Percentiles rank a stretch among this genome's conserved stretches.
Conservation (phyloP, 2,113 vertebrate species). For the Vicugna pacos region DNA sequence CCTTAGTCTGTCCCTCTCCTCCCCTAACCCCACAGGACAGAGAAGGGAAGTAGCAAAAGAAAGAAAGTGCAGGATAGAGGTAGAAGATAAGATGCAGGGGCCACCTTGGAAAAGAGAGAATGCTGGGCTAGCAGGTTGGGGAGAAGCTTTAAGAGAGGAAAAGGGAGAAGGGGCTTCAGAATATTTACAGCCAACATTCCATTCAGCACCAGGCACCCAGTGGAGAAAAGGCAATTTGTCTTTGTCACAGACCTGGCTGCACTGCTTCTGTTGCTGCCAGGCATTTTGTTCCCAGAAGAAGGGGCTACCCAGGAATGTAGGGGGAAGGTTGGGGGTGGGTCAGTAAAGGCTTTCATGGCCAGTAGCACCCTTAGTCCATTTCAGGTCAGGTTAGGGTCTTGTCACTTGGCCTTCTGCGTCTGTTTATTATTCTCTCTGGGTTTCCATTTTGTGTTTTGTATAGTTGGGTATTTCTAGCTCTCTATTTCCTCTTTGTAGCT, state of each 20-base stretch:
- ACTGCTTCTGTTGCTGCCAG: background rate
- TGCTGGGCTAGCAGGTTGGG: background rate
- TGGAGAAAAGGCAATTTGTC: constrained; percentile 48
- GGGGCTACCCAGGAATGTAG: background rate
- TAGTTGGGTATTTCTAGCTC: background rate
- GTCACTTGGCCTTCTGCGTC: background rate
- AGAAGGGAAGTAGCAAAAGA: background rate
- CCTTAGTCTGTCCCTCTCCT: background rate
- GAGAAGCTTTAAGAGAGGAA: background rate
- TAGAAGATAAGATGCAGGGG: background rate
- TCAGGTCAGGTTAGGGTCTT: background rate
- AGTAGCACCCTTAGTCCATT: background rate
- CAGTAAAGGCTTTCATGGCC: background rate
- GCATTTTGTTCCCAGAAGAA: constrained; percentile 21
- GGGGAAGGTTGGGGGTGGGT: background rate
- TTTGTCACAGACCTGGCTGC: background rate
- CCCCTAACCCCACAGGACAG: background rate
- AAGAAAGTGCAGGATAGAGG: background rate
- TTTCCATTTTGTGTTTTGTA: background rate
- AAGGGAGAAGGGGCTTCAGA: background rate
- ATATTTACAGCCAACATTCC: background rate
- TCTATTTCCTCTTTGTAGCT: background rate
- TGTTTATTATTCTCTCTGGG: background rate
- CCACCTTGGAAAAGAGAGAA: background rate
- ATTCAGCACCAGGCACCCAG: constrained; percentile 9